A percentile compares a stretch with the other conserved stretches of the same genome.
Evolutionary conservation across 1,140 invertebrate species (phyloP).

Genomic region (Cherax quadricarinatus): DNA sequence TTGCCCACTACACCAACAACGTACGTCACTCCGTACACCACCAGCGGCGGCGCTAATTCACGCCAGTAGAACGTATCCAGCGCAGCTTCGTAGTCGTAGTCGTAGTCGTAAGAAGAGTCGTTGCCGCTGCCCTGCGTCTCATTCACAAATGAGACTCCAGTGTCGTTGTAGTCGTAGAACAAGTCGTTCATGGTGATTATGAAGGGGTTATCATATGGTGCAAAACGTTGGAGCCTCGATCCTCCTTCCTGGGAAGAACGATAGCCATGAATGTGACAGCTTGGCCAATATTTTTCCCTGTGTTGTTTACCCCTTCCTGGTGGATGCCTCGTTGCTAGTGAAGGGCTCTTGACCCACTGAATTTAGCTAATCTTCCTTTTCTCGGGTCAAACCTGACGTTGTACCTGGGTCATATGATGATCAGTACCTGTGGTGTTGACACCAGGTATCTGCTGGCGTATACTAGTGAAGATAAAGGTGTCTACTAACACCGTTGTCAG

Average conservation of each 20-base stretch:
- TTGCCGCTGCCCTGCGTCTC: neutral
- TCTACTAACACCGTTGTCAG: no score
- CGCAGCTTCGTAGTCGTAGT: constrained; percentile 47
- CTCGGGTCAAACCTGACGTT: no score
- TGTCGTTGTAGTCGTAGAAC: neutral
- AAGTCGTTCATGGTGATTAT: neutral
- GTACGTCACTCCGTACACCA: constrained; percentile 43
- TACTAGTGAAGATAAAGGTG: no score
- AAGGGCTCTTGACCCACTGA: no score
- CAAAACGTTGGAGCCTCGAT: neutral
- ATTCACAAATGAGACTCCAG: neutral
- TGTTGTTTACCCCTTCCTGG: no score
- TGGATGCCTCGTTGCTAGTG: no score
- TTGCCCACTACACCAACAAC: constrained; percentile 41
- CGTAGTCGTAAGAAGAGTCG: constrained; percentile 7
- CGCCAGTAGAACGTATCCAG: constrained; percentile 52
- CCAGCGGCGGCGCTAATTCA: constrained; percentile 36
- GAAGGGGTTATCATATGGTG: neutral
- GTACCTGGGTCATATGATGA: no score
- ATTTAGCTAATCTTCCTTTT: no score
- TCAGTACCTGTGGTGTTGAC: no score
- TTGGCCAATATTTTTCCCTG: no score
- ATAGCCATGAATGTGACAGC: neutral
- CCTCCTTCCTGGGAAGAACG: neutral
- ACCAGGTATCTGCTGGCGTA: no score